phyloP scores from a whole-genome alignment of 2,797 vertebrate genomes.

The Melanotaenia boesemani region DNA sequence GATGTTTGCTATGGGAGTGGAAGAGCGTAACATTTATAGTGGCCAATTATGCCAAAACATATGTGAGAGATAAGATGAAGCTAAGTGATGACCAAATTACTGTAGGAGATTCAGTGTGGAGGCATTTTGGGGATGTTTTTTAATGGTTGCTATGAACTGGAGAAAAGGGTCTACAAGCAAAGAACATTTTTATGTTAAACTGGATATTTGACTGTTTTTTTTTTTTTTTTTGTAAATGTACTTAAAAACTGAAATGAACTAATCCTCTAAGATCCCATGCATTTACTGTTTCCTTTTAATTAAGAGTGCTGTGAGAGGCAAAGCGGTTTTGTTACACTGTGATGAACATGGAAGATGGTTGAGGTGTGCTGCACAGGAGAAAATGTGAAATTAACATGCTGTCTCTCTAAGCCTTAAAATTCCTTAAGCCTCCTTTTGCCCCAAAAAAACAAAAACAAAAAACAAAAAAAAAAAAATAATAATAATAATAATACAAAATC shows the following conservation, averaged over 20 bases:
- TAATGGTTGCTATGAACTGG: neutral
- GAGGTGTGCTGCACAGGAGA: neutral
- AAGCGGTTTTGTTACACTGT: constrained; percentile 28
- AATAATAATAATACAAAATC: neutral
- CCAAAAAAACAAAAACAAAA: neutral
- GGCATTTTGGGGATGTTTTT: neutral
- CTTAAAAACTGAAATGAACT: neutral
- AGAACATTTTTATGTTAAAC: neutral
- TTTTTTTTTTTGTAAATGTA: neutral
- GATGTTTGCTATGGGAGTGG: neutral
- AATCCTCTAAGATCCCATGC: neutral
- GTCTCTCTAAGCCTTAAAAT: constrained; percentile 22
- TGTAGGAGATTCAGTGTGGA: neutral
- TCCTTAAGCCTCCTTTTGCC: constrained; percentile 14
- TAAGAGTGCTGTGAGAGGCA: constrained; percentile 14
- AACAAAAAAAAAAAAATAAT: neutral
- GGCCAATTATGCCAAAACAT: too few relatives aligned
- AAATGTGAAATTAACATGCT: constrained; percentile 24
- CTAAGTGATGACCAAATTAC: neutral
- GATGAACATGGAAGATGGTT: constrained; percentile 28
- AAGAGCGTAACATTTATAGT: too few relatives aligned
- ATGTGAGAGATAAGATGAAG: too few relatives aligned
- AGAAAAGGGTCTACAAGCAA: neutral
- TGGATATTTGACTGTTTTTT: neutral
- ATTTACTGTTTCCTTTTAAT: constrained; percentile 33